Conservation (phyloP, 2,797 vertebrate species). For the Liasis olivaceus region DNA sequence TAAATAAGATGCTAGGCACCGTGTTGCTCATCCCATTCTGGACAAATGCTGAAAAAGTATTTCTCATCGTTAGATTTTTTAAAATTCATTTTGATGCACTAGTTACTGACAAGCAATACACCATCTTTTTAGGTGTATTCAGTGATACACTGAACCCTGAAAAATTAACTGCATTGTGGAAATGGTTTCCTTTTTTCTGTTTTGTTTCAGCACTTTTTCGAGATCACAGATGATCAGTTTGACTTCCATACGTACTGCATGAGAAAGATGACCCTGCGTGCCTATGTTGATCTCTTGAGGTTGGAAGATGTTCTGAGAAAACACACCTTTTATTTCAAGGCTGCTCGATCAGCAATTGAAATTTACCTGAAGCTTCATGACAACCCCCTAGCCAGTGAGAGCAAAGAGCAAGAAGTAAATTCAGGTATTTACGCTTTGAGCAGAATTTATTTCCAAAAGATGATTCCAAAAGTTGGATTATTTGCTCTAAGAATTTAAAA, state of each 20-base stretch:
- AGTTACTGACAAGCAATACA: no score
- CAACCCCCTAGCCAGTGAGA: conserved; percentile 77
- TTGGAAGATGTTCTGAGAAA: conserved; percentile 79
- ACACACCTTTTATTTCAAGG: conserved; percentile 80
- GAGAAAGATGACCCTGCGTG: conserved; percentile 83
- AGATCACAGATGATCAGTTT: conserved; percentile 83
- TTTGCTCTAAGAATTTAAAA: background rate
- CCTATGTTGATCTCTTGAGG: conserved; percentile 79
- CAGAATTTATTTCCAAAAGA: background rate
- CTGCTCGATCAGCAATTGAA: conserved; percentile 78
- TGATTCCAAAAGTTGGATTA: background rate
- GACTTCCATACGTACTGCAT: conserved; percentile 83
- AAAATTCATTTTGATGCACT: no score
- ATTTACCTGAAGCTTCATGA: conserved; percentile 82
- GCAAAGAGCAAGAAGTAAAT: conserved; percentile 81
- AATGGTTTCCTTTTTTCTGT: rapidly evolving
- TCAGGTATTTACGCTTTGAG: conserved; percentile 69
- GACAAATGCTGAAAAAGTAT: no score
- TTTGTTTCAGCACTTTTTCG: conserved; percentile 78
- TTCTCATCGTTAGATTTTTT: no score
- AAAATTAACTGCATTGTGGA: background rate
- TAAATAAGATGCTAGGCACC: no score
- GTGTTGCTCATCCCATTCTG: no score
- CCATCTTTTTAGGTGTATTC: no score
- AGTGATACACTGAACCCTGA: background rate